Evolutionary conservation across 2,113 vertebrate genomes (phyloP).

Genomic region (Tapirus terrestris): DNA sequence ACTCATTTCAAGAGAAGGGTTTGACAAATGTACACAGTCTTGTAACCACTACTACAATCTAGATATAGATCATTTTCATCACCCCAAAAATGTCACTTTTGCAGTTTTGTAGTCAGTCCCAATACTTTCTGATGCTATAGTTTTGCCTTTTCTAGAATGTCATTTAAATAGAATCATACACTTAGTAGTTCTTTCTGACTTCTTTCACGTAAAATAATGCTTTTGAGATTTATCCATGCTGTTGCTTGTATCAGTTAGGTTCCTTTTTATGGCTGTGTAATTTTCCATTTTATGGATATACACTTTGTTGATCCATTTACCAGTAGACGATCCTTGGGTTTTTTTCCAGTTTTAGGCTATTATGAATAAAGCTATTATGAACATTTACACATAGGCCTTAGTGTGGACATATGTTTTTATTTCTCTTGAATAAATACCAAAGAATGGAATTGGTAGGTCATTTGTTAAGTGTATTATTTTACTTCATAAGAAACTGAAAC

Average conservation of each 20-base stretch:
- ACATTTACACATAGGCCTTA: not conserved
- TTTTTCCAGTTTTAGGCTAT: not conserved
- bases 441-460: not conserved
- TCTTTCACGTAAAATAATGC: slow-evolving; percentile 29
- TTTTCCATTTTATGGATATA: not conserved
- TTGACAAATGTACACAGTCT: not conserved
- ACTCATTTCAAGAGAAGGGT: not conserved
- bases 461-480: slow-evolving; percentile 27
- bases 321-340: not conserved
- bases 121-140: not conserved
- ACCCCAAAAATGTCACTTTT: not conserved
- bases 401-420: not conserved
- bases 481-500: not conserved
- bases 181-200: not conserved
- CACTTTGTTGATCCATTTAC: not conserved
- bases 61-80: not conserved
- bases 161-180: not conserved
- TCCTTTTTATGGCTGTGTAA: not conserved
- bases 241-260: not conserved
- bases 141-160: not conserved
- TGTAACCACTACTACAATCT: not conserved
- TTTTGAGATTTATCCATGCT: not conserved
- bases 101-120: not conserved
- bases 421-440: not conserved
- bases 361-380: not conserved